phyloP scores from a whole-genome alignment of 1,140 invertebrate genomes.

The Anastatus disparis region DNA sequence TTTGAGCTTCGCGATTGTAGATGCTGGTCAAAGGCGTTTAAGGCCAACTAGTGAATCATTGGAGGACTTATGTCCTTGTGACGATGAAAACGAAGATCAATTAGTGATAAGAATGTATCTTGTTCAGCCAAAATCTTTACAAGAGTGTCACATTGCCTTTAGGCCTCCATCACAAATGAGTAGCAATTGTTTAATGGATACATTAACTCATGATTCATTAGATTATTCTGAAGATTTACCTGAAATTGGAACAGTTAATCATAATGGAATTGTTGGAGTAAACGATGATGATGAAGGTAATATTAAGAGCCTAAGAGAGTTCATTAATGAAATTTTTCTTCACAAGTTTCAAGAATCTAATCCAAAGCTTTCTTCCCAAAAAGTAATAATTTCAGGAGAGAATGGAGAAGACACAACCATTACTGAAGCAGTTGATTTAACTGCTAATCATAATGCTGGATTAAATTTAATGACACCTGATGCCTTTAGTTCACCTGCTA shows the following conservation, averaged over 20 bases:
- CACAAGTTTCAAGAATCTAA: no score
- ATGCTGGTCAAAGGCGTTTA: slow-evolving; percentile 70
- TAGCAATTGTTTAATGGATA: slow-evolving; percentile 50
- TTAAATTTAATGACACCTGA: slow-evolving; percentile 87
- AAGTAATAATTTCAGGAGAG: slow-evolving; percentile 41
- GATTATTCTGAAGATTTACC: slow-evolving; percentile 58
- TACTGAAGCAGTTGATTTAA: slow-evolving; percentile 49
- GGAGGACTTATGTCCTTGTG: slow-evolving; percentile 60
- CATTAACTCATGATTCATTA: slow-evolving; percentile 57
- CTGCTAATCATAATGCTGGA: slow-evolving; percentile 55
- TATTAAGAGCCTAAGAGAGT: not conserved
- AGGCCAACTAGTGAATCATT: slow-evolving; percentile 58
- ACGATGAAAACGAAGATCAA: slow-evolving; percentile 62
- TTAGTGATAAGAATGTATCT: slow-evolving; percentile 81
- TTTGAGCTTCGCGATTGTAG: slow-evolving; percentile 85
- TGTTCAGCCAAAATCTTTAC: slow-evolving; percentile 88
- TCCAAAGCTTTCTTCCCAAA: no score
- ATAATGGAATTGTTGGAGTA: slow-evolving; percentile 66
- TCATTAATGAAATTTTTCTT: not conserved
- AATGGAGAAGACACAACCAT: slow-evolving; percentile 47
- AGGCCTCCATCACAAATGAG: slow-evolving; percentile 65
- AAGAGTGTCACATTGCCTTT: slow-evolving; percentile 86
- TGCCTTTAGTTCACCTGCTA: slow-evolving; percentile 80
- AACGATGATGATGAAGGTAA: slow-evolving; percentile 66
- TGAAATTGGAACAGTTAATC: slow-evolving; percentile 53